Base-by-base conservation (phyloP, 2,888 invertebrate genomes). In the Oscheius sp. region DNA sequence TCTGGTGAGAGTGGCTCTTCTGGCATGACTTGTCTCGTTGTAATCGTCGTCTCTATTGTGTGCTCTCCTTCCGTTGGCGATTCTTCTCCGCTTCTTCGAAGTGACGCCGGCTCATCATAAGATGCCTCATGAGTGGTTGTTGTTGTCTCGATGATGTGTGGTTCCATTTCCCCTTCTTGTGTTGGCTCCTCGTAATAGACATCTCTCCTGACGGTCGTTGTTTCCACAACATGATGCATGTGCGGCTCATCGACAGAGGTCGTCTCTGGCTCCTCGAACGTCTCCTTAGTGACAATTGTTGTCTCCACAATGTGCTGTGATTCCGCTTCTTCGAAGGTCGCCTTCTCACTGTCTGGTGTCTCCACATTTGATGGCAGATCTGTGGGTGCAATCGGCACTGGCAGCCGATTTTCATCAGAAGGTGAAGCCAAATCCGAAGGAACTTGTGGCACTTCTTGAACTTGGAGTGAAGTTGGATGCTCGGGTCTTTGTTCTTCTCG, bases 141-240 rank as follows among this genome's bases (percentile, higher is more conserved):
- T 12, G 35, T 49, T 49, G 49, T 7, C 49, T 49, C 49, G 13
- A 49, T 13, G 13, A 49, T 13, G 13, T 49, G 49, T 13, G 16
- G 49, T 13, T 27, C 45, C 58, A 27, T 58, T 45, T 73, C 61
- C 18, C 66, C 70, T 23, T 69, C 58, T 45, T 73, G 70, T 35
- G 73, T 69, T 41, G 73, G 49, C 55, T 63, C 56, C 27, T 61
- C 43, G 21, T 59, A 35, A 61, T 53, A 16, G 68, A 64, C 27
- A 13, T 55, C 55, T 25, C 55, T 55, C 21, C 23, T 55, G 13
- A 23, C 23, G 21, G 25, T 55, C 3, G 76, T 76, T 2, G 76
- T 73, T 13, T 72, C 73, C n/a, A 73, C 69, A 13, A 73, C 76
- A 25, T 55, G 55, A 55, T 55, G 49, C 43, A 73, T 66, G 21